phyloP scores from a whole-genome alignment of 2,113 vertebrate genomes.

The Sturnus vulgaris region DNA sequence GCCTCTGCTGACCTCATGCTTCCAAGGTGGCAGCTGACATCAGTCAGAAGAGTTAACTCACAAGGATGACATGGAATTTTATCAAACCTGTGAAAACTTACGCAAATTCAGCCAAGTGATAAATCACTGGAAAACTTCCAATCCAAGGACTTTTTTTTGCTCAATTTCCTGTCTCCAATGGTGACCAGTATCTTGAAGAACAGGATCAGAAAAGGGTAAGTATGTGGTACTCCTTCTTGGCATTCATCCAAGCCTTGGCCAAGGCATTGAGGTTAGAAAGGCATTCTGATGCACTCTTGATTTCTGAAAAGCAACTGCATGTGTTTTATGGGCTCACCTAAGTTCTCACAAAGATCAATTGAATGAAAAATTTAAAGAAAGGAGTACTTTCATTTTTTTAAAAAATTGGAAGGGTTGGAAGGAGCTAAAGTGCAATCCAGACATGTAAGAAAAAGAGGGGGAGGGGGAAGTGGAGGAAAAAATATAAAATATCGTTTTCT shows the following conservation, averaged over 20 bases:
- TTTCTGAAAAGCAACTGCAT: neutral
- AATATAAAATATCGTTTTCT: neutral
- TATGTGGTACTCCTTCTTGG: neutral
- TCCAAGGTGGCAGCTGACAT: neutral
- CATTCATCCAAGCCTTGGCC: neutral
- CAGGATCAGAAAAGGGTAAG: neutral
- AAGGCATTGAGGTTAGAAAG: neutral
- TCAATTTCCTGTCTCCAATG: conserved; percentile 7
- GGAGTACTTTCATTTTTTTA: neutral
- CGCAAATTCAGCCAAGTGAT: neutral
- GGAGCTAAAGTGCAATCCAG: neutral
- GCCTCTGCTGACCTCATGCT: neutral
- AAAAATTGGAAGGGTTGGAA: neutral
- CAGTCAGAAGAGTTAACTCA: neutral
- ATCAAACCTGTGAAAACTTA: conserved; percentile 11
- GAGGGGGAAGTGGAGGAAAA: neutral
- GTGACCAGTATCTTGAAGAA: neutral
- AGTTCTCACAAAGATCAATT: neutral
- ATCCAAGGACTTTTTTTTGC: neutral
- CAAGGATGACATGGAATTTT: neutral
- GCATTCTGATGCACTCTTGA: neutral
- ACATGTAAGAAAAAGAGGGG: fast-evolving
- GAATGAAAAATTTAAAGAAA: neutral
- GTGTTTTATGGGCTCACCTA: neutral
- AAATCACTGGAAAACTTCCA: conserved; percentile 21